A percentile compares a stretch with the other conserved stretches of the same genome.
Evolutionary conservation across 2,113 vertebrate species (phyloP).

Genomic region (Oncorhynchus clarkii): DNA sequence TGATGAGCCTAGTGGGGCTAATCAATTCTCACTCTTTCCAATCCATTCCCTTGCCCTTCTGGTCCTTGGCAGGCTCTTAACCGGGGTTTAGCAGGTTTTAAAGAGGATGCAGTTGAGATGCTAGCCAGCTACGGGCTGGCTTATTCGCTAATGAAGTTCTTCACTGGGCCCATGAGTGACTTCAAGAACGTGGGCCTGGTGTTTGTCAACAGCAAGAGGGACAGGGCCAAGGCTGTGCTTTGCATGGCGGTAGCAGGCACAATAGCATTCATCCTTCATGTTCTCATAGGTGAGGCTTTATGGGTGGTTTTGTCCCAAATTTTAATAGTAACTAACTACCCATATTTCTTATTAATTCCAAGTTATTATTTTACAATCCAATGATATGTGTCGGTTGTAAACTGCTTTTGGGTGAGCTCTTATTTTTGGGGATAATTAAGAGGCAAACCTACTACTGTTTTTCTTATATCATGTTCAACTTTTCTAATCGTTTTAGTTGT

Average conservation of each 20-base stretch:
- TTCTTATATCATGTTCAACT: too few relatives aligned
- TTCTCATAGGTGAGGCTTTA: slow-evolving; percentile 85
- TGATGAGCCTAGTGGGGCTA: neutral
- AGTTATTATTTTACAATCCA: neutral
- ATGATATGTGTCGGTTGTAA: neutral
- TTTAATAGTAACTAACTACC: too few relatives aligned
- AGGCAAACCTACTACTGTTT: neutral
- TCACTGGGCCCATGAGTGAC: slow-evolving; percentile 98
- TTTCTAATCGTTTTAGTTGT: too few relatives aligned
- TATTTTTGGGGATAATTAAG: neutral
- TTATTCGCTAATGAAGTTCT: slow-evolving; percentile 99
- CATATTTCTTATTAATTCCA: neutral
- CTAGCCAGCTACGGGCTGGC: slow-evolving; percentile 98
- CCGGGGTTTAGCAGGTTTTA: slow-evolving; percentile 93
- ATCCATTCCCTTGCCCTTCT: neutral
- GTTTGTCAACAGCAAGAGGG: slow-evolving; percentile 94
- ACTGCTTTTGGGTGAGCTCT: neutral
- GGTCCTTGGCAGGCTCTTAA: slow-evolving; percentile 86
- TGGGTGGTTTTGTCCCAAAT: neutral
- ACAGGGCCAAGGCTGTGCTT: slow-evolving; percentile 91
- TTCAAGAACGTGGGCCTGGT: slow-evolving; percentile 99
- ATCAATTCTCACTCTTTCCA: neutral
- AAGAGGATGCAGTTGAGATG: slow-evolving; percentile 94
- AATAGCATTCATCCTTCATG: slow-evolving; percentile 90
- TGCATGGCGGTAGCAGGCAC: slow-evolving; percentile 93